These are phyloP conservation scores for Boloria euphrosyne DNA, from an alignment of 2,888 invertebrate species.

Conservation along the genomic window DNA sequence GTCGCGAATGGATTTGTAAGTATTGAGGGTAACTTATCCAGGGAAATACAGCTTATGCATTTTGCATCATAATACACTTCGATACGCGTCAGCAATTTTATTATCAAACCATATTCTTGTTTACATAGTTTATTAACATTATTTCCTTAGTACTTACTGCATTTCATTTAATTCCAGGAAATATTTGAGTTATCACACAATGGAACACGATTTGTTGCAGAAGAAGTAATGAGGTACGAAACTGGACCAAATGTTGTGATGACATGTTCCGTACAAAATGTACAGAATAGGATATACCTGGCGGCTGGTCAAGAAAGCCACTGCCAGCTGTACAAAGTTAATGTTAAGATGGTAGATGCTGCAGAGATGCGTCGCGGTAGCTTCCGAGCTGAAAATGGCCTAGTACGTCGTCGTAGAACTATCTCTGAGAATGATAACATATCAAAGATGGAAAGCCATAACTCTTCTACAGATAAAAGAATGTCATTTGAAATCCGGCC, in stretches of 20 bases:
- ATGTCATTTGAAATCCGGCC: conserved; percentile 90
- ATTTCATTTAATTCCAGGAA: conserved; percentile 84
- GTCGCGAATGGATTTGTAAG: conserved; percentile 98
- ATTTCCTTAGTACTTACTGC: neutral
- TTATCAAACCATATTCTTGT: conserved; percentile 20
- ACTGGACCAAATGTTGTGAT: conserved; percentile 95
- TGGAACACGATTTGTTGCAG: conserved; percentile 91
- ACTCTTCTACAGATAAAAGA: conserved; percentile 79
- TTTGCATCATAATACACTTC: conserved; percentile 16
- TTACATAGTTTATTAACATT: conserved; percentile 18
- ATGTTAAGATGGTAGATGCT: conserved; percentile 81
- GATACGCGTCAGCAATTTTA: conserved; percentile 58
- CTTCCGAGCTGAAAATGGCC: conserved; percentile 76
- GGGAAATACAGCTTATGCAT: conserved; percentile 26
- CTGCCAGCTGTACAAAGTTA: conserved; percentile 91
- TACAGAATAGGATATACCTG: conserved; percentile 88
- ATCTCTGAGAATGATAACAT: conserved; percentile 81
- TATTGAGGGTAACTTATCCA: conserved; percentile 46
- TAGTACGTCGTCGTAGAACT: conserved; percentile 73
- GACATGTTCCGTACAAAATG: conserved; percentile 91
- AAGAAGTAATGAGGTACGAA: conserved; percentile 94
- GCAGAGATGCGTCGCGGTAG: conserved; percentile 82
- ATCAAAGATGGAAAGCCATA: conserved; percentile 70
- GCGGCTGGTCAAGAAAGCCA: conserved; percentile 96
- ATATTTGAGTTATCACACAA: conserved; percentile 95